Conservation (phyloP, 1,140 invertebrate genomes). For the Phenacoccus solenopsis region DNA sequence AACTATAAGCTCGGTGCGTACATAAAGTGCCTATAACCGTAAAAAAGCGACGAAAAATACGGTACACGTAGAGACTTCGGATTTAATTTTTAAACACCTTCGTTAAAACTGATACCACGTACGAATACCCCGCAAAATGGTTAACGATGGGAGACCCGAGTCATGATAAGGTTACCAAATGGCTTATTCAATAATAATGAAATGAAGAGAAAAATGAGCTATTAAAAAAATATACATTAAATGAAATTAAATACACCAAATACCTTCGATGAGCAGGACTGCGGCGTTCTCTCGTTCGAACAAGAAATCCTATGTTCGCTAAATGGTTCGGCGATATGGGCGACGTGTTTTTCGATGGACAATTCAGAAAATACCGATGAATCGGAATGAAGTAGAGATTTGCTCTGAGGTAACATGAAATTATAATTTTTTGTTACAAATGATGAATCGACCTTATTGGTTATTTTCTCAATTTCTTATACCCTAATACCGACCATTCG, state of each 20-base stretch:
- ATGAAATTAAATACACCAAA: neutral
- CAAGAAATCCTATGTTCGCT: slow-evolving; percentile 7
- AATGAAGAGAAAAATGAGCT: too few relatives aligned
- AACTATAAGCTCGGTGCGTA: neutral
- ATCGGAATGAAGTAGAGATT: slow-evolving; percentile 3
- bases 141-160: too few relatives aligned
- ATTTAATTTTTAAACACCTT: neutral
- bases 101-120: too few relatives aligned
- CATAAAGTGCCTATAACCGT: neutral
- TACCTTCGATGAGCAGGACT: slow-evolving; percentile 8
- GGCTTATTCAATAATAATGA: neutral
- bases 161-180: too few relatives aligned
- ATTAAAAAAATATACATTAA: neutral
- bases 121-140: too few relatives aligned
- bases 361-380: neutral
- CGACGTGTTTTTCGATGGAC: slow-evolving; percentile 5
- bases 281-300: slow-evolving; percentile 8
- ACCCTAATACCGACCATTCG: too few relatives aligned
- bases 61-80: neutral
- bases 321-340: neutral
- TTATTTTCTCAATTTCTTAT: too few relatives aligned
- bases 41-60: neutral
- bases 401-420: neutral
- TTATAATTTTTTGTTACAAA: neutral
- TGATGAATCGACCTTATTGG: too few relatives aligned